phyloP scores from a whole-genome alignment of 2,797 vertebrate genomes.

The Pangasius sanitwongsei region DNA sequence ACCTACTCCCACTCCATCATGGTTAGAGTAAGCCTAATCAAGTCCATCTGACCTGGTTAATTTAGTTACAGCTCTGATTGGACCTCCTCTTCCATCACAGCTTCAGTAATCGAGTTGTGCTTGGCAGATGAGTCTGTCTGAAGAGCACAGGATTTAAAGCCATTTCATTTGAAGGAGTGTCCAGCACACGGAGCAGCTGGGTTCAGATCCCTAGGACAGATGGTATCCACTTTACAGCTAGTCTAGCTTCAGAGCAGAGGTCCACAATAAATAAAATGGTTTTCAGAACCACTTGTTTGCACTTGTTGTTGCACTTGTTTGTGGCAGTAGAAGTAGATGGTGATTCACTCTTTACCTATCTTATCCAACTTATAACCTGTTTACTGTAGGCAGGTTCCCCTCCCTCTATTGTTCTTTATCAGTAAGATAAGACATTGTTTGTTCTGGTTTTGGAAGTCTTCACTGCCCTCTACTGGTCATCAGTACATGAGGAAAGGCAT shows the following conservation, averaged over 20 bases:
- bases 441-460: not conserved
- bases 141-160: conserved; percentile 39
- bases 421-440: conserved; percentile 13
- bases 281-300: not conserved
- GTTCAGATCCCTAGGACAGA: conserved; percentile 28
- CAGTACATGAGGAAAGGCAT: not conserved
- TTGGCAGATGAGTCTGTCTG: conserved; percentile 38
- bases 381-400: not conserved
- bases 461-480: conserved; percentile 33
- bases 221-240: conserved; percentile 9
- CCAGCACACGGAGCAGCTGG: conserved; percentile 4
- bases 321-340: not conserved
- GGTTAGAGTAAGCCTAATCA: conserved; percentile 59
- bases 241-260: not conserved
- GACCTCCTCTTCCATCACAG: conserved; percentile 49
- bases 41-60: conserved; percentile 49
- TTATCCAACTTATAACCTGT: not conserved
- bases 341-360: not conserved
- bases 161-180: conserved; percentile 45
- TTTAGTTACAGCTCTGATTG: conserved; percentile 47
- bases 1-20: conserved; percentile 62
- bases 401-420: conserved; percentile 22
- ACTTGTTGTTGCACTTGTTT: not conserved
- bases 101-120: conserved; percentile 47
- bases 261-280: not conserved